A percentile compares a stretch with the other conserved stretches of the same genome.
These are phyloP conservation scores for Tribolium madens DNA, from an alignment of 1,140 invertebrate genomes.

Conservation along the genomic window DNA sequence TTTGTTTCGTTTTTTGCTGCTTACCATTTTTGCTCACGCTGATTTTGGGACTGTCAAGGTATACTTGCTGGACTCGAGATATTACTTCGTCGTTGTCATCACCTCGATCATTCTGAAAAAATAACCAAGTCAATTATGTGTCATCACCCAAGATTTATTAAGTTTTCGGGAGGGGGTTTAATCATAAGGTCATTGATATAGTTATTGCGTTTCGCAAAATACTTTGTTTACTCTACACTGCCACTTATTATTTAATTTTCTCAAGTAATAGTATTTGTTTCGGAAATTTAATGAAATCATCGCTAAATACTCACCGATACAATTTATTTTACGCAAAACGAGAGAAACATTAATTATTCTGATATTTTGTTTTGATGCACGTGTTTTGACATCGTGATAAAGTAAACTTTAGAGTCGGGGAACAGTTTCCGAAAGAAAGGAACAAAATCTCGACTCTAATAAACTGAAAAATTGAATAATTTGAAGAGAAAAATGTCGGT, in stretches of 20 bases:
- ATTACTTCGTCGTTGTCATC: conserved; percentile 5
- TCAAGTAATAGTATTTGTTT: background rate
- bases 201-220: conserved; percentile 4
- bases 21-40: background rate
- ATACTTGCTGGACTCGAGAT: background rate
- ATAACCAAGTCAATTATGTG: background rate
- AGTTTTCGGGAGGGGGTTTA: background rate
- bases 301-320: too few relatives aligned
- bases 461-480: too few relatives aligned
- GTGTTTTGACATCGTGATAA: background rate
- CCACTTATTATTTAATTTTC: background rate
- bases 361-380: background rate
- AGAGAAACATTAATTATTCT: background rate
- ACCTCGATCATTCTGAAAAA: conserved; percentile 35
- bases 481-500: too few relatives aligned
- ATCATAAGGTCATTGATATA: conserved; percentile 7
- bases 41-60: background rate
- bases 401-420: background rate
- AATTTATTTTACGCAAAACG: background rate
- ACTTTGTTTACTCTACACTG: background rate
- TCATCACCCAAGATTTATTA: background rate
- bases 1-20: conserved; percentile 19
- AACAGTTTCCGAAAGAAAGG: background rate
- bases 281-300: background rate
- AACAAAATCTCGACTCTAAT: too few relatives aligned